Conservation (phyloP, 2,888 invertebrate genomes). For the Euplexia lucipara region DNA sequence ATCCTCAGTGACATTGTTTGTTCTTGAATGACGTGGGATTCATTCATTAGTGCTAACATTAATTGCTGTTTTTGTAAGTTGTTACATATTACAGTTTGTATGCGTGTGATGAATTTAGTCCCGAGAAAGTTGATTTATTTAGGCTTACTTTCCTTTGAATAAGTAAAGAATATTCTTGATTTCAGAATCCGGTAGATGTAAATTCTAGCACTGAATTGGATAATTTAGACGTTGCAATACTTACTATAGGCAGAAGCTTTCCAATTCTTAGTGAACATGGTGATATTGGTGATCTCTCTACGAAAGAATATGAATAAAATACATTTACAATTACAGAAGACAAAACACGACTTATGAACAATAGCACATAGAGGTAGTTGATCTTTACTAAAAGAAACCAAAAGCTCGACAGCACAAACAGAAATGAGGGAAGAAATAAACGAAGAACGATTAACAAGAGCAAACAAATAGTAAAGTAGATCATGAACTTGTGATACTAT, state of each 20-base stretch:
- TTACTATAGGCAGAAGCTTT: no score
- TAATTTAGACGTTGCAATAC: neutral
- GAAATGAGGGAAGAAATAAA: neutral
- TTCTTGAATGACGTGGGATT: slow-evolving; percentile 46
- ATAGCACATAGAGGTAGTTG: neutral
- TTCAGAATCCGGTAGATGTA: neutral
- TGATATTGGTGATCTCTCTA: neutral
- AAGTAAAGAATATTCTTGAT: neutral
- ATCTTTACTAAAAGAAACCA: neutral
- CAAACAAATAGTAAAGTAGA: slow-evolving; percentile 35
- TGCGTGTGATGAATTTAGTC: neutral
- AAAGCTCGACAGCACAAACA: neutral
- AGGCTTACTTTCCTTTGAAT: slow-evolving; percentile 11
- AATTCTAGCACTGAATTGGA: neutral
- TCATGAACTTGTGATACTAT: slow-evolving; percentile 57
- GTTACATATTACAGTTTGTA: slow-evolving; percentile 6
- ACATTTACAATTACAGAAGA: neutral
- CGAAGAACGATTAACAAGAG: slow-evolving; percentile 1
- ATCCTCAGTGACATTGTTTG: slow-evolving; percentile 53
- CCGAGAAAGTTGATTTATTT: no score
- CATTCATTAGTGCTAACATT: slow-evolving; percentile 25
- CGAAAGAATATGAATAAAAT: neutral
- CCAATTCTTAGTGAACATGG: neutral
- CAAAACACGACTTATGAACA: neutral
- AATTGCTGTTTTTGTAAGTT: slow-evolving; percentile 38